Evolutionary conservation across 2,797 vertebrate species (phyloP), one percentile per base, ranked within the genome.

Genomic region (Takifugu rubripes): DNA sequence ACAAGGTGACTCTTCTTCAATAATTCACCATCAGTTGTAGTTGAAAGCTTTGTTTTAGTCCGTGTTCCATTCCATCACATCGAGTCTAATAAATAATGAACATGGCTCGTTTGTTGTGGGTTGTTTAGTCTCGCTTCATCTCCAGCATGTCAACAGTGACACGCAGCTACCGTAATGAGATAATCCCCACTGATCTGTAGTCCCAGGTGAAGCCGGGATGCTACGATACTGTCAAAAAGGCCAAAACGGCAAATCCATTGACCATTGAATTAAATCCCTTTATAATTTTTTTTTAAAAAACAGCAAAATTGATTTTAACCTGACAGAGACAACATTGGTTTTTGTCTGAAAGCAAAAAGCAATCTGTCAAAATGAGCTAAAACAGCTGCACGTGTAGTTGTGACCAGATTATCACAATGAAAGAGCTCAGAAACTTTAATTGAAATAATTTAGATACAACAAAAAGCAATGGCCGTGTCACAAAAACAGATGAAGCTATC

Each of bases 81-180:
- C 59, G 66, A 65, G 61, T 49, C 66, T 21, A 52, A 58, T 86
- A 54, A 85, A 87, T 87, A 78, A 86, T 84, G 59, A 26, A 86
- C 75, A 66, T 6, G 7, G 15, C 68, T 24, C 74, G 77, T 78
- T 81, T 79, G 85, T 66, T 65, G 62, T 47, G 53, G 59, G 25
- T 76, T 80, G 60, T 80, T 76, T 66, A 51, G 58, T 68, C 54
- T 56, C 45, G 68, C 59, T 44, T 61, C 36, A 29, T 69, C 58
- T 53, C 47, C 60, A 64, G 60, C 66, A 29, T 40, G 48, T 26
- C 49, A 64, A 25, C 43, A 56, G 63, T 49, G 66, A 68, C 59
- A 12, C 65, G 49, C 17, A 43, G 71, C 61, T 49, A 57, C 54
- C 55, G 53, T 75, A 64, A 83, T 82, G 64, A 56, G 68, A 56